A percentile compares a stretch with the other conserved stretches of the same genome.
Conservation (phyloP, 2,888 invertebrate species). For the Phalera bucephala region DNA sequence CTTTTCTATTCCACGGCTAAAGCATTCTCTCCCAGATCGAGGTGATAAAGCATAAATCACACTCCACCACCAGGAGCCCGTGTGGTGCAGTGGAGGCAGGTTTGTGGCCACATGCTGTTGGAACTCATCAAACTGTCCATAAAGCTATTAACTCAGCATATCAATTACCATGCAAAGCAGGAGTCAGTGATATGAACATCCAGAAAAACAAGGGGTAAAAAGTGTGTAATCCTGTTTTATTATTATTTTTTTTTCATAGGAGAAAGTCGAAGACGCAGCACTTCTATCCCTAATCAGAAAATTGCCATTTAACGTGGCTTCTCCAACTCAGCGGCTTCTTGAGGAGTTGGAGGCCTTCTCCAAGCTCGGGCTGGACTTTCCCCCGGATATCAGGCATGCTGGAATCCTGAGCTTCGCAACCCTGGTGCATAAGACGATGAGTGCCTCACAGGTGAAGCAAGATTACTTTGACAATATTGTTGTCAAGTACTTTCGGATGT, state of each 20-base stretch:
- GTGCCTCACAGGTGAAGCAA: conserved; percentile 74
- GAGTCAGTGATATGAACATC: too few species aligned
- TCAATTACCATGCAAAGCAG: too few species aligned
- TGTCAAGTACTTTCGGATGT: conserved; percentile 87
- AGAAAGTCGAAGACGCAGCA: conserved; percentile 83
- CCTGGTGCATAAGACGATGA: conserved; percentile 85
- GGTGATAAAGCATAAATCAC: too few species aligned
- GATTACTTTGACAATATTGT: conserved; percentile 88
- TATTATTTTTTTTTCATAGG: conserved; percentile 58
- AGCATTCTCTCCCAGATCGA: too few species aligned
- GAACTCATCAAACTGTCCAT: too few species aligned
- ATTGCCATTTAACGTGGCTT: conserved; percentile 87
- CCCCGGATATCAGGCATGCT: conserved; percentile 84
- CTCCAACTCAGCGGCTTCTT: conserved; percentile 73
- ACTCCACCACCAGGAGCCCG: too few species aligned
- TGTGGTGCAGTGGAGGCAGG: too few species aligned
- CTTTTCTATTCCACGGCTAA: too few species aligned
- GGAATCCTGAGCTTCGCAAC: conserved; percentile 88
- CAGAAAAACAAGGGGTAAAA: too few species aligned
- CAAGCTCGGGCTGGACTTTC: conserved; percentile 63
- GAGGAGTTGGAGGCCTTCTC: conserved; percentile 81
- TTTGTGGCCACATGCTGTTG: too few species aligned
- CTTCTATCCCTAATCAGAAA: conserved; percentile 86
- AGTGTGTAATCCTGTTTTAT: too few species aligned
- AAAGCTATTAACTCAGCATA: too few species aligned